Evolutionary conservation across 2,888 invertebrate genomes (phyloP).

Genomic region (Drosophila niveifrons): DNA sequence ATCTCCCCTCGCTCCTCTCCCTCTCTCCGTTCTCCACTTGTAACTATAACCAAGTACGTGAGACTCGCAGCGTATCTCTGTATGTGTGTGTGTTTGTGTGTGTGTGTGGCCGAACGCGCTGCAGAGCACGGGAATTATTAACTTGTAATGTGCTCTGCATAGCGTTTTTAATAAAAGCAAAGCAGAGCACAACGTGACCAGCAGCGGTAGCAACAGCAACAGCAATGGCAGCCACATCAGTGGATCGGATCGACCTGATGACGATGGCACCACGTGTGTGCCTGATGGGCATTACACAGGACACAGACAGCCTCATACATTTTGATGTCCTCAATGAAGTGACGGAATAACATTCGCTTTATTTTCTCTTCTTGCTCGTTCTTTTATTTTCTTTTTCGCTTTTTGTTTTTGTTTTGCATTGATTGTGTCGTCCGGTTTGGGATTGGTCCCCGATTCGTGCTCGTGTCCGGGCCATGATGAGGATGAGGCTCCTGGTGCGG

Average conservation of each 20-base stretch:
- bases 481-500: conserved; percentile 14
- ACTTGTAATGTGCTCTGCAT: conserved; percentile 82
- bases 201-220: conserved; percentile 23
- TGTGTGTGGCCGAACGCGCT: conserved; percentile 44
- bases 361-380: neutral
- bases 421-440: conserved; percentile 73
- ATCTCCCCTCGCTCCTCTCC: neutral
- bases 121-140: conserved; percentile 78
- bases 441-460: conserved; percentile 26
- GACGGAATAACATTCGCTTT: conserved; percentile 65
- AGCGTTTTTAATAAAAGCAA: conserved; percentile 80
- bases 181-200: conserved; percentile 75
- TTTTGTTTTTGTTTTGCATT: conserved; percentile 71
- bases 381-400: neutral
- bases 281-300: conserved; percentile 66
- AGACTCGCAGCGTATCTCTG: conserved; percentile 4
- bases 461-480: neutral
- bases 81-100: conserved; percentile 22
- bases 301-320: conserved; percentile 66
- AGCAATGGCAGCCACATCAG: conserved; percentile 13
- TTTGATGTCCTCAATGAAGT: conserved; percentile 81
- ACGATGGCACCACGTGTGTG: conserved; percentile 67
- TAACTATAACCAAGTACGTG: conserved; percentile 33
- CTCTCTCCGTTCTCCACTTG: conserved; percentile 16
- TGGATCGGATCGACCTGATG: conserved; percentile 57